Evolutionary conservation across 2,113 vertebrate genomes (phyloP), one percentile per base, ranked within the genome.

Genomic region (Orthonyx spaldingii): DNA sequence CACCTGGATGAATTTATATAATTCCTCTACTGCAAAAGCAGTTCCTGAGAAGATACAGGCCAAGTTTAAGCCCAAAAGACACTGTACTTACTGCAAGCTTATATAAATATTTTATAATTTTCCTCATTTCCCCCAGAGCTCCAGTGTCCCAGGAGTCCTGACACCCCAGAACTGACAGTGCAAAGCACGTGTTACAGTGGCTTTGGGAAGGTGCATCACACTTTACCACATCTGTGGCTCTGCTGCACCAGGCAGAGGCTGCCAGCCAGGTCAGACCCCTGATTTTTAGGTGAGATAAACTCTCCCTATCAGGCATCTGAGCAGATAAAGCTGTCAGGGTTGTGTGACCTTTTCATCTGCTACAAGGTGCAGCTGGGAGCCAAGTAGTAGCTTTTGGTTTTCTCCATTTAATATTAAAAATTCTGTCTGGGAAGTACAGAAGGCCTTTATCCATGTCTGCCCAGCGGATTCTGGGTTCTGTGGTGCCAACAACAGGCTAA

Each of bases 401-500:
- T 77, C 72, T 70, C 53, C 44, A 52, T 44, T 93, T 89, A 74
- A 42, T 59, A 81, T 46, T 24, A 88, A 77, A 78, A 59, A 35
- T 23, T 4, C n/a, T 26, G 55, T 49, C 47, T 90, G 87, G 57
- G 52, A 92, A 72, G 65, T 44, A 87, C 35, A 87, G 79, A 60
- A 88, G 32, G 53, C 13, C 16, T 90, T 84, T 87, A 16, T 41
- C 60, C 37, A 63, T 3, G 19, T 92, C 84, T 56, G 44, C 74
- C 72, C 89, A 97, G 94, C 0, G 12, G 42, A 55, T 27, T 55
- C 86, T 74, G 87, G 35, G 33, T 44, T 72, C 80, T 77, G 70
- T 66, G 92, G 77, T 96, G 94, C 78, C 77, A 96, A 82, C 61
- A 89, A 61, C 57, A 74, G 87, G 28, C 87, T 93, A 86, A 87